Evolutionary conservation across 2,113 vertebrate species (phyloP).

Genomic region (Perccottus glenii): DNA sequence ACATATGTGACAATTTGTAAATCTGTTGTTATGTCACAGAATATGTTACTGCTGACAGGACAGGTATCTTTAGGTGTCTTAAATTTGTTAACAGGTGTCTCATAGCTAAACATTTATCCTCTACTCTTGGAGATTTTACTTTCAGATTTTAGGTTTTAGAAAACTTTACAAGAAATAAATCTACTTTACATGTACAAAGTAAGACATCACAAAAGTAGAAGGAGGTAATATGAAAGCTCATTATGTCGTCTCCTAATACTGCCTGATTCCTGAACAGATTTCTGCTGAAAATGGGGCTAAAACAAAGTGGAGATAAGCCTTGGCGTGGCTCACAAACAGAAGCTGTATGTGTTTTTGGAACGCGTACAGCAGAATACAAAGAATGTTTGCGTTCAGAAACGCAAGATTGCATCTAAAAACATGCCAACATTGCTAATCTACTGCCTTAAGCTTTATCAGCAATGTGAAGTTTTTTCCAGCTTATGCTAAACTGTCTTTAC

Average conservation of each 20-base stretch:
- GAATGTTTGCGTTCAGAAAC: constrained; percentile 36
- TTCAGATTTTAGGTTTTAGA: no score
- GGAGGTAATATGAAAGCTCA: constrained; percentile 5
- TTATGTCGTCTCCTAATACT: constrained; percentile 11
- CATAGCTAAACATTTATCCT: no score
- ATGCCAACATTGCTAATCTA: constrained; percentile 29
- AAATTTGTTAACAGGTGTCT: no score
- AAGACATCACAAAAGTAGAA: background rate
- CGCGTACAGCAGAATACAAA: constrained; percentile 15
- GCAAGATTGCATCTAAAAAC: constrained; percentile 26
- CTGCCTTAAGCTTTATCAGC: constrained; percentile 18
- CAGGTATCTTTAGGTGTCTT: constrained; percentile 21
- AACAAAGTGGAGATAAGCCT: constrained; percentile 44
- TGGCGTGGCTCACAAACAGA: background rate
- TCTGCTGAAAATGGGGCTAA: constrained; percentile 4
- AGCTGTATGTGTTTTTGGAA: constrained; percentile 12
- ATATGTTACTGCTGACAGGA: constrained; percentile 10
- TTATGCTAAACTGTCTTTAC: background rate
- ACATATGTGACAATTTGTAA: background rate
- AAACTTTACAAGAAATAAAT: no score
- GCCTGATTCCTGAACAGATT: constrained; percentile 31
- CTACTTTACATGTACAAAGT: background rate
- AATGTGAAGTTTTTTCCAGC: background rate
- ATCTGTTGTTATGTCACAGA: background rate
- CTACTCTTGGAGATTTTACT: no score